Base-by-base conservation (phyloP, 2,888 invertebrate species). In the Tolmerus cingulatus region DNA sequence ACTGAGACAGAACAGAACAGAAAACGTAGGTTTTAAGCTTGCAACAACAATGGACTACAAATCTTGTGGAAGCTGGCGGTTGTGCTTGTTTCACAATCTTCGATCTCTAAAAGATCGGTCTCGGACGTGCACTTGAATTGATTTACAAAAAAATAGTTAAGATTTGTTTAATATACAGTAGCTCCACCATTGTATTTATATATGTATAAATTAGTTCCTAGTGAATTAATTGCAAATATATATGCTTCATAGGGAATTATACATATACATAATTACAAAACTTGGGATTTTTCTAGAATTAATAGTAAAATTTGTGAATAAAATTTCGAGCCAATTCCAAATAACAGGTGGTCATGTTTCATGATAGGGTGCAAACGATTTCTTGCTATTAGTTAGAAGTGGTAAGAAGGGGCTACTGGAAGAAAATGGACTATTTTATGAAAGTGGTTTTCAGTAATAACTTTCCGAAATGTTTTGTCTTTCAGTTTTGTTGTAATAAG, bases 21-120 rank as follows among this genome's bases (percentile, higher is more conserved):
- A 55, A 55, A 55, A 55, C 55, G 55, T 55, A 74, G 74, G 74
- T 74, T 34, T 74, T 77, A 79, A 51, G 79, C 79, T 81, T 81
- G 27, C 51, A 81, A 81, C 81, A 55, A 30, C 27, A 51, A 81
- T 81, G n/a, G 46, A 37, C 27, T 27, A 55, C 51, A 81, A 46
- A n/a, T 43, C 14, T 55, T 43, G 51, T 51, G 81, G 51, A 81
- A 81, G 51, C 51, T 55, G 43, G 51, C n/a, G 51, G 55, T 51
- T 81, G 81, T 55, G 81, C 81, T 81, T 81, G 81, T 51, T 81
- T 51, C 55, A 81, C 55, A 43, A 51, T 27, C 27, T 8, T 55
- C 16, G 30, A 76, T 30, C 34, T 76, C 76, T 34, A 76, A 76
- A 37, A 40, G 34, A 14, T 76, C 76, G 34, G 40, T 76, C 19